Base-by-base conservation (phyloP, 2,113 vertebrate species). In the Paralichthys olivaceus region DNA sequence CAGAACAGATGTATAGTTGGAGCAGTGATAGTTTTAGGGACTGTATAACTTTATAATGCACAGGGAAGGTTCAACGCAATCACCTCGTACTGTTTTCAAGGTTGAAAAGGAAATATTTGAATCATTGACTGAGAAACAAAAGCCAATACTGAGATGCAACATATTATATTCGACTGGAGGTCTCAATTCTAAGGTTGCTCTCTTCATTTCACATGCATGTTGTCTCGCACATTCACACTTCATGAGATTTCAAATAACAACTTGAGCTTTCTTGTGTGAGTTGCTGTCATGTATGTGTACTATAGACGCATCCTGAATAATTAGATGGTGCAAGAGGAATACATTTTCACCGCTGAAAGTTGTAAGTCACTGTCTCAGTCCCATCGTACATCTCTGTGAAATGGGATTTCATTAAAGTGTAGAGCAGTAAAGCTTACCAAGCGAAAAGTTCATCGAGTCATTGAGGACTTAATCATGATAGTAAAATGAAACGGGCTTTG, bases 321-420 rank as follows among this genome's bases (percentile, higher is more conserved):
- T 88, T 78, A 80, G 7, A 76, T 53, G 12, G 26, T 37, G 61
- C 13, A 58, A 69, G 49, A 80, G 60, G 45, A 81, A 85, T 70
- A 65, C 51, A 71, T 78, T 29, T 74, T 80, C 71, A 66, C 28
- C 1, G 45, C 68, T 61, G 19, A 59, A 70, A 69, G 69, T 79
- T 67, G 43, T 85, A 78, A 69, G 32, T 85, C 77, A 74, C 78
- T 57, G 43, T 87, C 83, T 60, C n/a, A 57, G 43, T 88, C 83
- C 58, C 20, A 60, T 70, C 34, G 20, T 87, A 84, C 88, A 80
- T 92, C 88, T 86, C 53, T 45, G 70, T 85, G 88, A 91, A 88
- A 86, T 88, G 84, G 79, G 80, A 91, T 88, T 90, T 91, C 69
- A 92, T 93, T 90, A 84, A 77, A 59, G 75, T 61, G 81, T 17